Conservation (phyloP, 2,797 vertebrate genomes). For the Microchirus variegatus region DNA sequence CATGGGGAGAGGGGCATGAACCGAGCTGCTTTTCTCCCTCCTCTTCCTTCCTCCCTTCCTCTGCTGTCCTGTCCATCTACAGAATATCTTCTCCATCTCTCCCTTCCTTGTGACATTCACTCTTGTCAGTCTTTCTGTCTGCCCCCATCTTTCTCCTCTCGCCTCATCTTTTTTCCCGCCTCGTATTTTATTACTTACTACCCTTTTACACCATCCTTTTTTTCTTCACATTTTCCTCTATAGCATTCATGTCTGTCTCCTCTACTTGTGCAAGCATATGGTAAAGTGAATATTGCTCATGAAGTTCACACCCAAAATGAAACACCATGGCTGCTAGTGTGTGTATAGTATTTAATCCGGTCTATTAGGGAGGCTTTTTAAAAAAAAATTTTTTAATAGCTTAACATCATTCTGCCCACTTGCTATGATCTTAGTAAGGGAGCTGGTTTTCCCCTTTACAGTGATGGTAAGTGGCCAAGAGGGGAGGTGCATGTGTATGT, state of each 20-base stretch:
- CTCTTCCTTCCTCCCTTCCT: constrained; percentile 33
- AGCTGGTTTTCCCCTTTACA: constrained; percentile 24
- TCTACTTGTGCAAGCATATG: constrained; percentile 44
- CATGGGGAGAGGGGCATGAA: constrained; percentile 87
- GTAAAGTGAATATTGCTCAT: constrained; percentile 51
- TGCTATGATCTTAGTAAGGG: constrained; percentile 23
- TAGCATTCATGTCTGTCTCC: constrained; percentile 13
- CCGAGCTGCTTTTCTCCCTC: constrained; percentile 65
- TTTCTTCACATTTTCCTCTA: constrained; percentile 23
- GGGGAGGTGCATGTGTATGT: constrained; percentile 17
- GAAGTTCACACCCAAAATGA: constrained; percentile 72
- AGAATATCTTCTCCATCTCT: constrained; percentile 51
- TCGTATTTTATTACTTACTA: constrained; percentile 27
- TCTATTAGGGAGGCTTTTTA: constrained; percentile 13
- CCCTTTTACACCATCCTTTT: constrained; percentile 21
- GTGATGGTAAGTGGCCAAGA: constrained; percentile 23
- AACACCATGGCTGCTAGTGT: constrained; percentile 53
- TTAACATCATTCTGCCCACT: constrained; percentile 40
- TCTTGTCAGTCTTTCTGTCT: constrained; percentile 48
- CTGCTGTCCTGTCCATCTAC: constrained; percentile 56
- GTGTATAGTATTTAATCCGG: constrained; percentile 35
- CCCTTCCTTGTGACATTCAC: constrained; percentile 51
- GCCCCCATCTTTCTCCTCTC: constrained; percentile 17
- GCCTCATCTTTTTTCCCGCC: constrained; percentile 1
- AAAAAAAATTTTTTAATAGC: constrained; percentile 23